A percentile compares a stretch with the other conserved stretches of the same genome.
Evolutionary conservation across 1,140 invertebrate genomes (phyloP).

Genomic region (Orchesella cincta): DNA sequence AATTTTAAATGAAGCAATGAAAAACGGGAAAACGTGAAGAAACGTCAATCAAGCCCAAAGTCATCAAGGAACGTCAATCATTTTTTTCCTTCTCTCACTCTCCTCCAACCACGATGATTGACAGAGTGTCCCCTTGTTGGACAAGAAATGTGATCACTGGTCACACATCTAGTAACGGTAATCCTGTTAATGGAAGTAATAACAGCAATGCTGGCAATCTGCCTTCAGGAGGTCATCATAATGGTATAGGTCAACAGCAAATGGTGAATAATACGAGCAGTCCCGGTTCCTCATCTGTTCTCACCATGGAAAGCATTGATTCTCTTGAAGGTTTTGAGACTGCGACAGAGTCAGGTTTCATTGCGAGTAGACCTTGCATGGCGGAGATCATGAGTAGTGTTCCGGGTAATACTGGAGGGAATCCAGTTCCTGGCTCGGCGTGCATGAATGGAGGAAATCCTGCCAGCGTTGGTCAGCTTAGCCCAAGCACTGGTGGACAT

Average conservation of each 20-base stretch:
- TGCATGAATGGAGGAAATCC: slow-evolving; percentile 1
- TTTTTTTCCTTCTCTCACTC: neutral
- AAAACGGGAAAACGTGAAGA: neutral
- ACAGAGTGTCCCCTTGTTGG: slow-evolving; percentile 51
- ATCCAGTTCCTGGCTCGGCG: neutral
- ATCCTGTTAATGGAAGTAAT: slow-evolving; percentile 12
- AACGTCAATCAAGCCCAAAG: slow-evolving; percentile 5
- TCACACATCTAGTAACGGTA: slow-evolving; percentile 18
- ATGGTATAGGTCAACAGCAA: slow-evolving; percentile 26
- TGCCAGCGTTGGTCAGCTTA: slow-evolving; percentile 33
- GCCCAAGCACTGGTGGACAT: slow-evolving; percentile 39
- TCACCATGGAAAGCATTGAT: slow-evolving; percentile 49
- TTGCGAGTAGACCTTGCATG: slow-evolving; percentile 89
- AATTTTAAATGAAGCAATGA: neutral
- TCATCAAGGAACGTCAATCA: slow-evolving; percentile 8
- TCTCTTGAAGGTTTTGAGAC: slow-evolving; percentile 50
- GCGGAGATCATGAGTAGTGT: slow-evolving; percentile 82
- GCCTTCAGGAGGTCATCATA: slow-evolving; percentile 9
- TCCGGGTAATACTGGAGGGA: slow-evolving; percentile 40
- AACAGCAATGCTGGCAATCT: neutral
- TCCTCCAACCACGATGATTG: slow-evolving; percentile 44
- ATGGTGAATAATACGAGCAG: slow-evolving; percentile 38
- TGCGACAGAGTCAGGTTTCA: slow-evolving; percentile 75
- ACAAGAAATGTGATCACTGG: slow-evolving; percentile 45
- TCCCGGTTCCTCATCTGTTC: slow-evolving; percentile 47